phyloP scores from a whole-genome alignment of 1,140 invertebrate genomes.

The Parasteatoda tepidariorum region DNA sequence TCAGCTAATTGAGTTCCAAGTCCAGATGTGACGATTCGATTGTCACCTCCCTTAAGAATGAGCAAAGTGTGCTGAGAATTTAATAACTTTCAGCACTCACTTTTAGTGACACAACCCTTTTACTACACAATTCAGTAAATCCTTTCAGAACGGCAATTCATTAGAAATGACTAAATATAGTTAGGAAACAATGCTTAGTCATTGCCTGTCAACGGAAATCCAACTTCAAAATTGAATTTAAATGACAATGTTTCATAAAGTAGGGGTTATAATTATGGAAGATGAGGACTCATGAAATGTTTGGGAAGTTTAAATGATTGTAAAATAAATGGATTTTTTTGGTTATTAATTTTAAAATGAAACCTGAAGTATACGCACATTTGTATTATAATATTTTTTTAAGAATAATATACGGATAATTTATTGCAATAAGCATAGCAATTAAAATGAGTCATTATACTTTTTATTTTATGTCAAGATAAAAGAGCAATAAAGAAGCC shows the following conservation, averaged over 20 bases:
- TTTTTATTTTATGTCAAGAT: too few species aligned
- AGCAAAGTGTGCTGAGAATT: slow-evolving; percentile 40
- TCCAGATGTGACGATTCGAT: slow-evolving; percentile 44
- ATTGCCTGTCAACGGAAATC: neutral
- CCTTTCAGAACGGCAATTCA: slow-evolving; percentile 1
- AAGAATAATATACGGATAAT: too few species aligned
- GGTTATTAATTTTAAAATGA: too few species aligned
- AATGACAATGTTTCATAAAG: neutral
- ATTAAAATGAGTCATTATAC: too few species aligned
- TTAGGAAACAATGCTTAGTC: neutral
- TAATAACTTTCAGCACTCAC: slow-evolving; percentile 34
- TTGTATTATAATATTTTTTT: too few species aligned
- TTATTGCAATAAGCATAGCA: too few species aligned
- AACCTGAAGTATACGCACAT: too few species aligned
- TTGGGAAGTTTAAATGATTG: too few species aligned
- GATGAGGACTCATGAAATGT: neutral
- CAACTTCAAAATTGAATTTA: neutral
- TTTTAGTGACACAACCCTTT: neutral
- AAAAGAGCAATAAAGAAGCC: too few species aligned
- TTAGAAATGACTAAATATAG: slow-evolving; percentile 38
- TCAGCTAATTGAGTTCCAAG: slow-evolving; percentile 49
- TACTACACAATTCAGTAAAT: neutral
- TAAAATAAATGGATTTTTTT: too few species aligned
- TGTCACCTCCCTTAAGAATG: slow-evolving; percentile 34
- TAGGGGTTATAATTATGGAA: neutral